phyloP scores from a whole-genome alignment of 2,113 vertebrate species.

The Myanophis thanlyinensis region DNA sequence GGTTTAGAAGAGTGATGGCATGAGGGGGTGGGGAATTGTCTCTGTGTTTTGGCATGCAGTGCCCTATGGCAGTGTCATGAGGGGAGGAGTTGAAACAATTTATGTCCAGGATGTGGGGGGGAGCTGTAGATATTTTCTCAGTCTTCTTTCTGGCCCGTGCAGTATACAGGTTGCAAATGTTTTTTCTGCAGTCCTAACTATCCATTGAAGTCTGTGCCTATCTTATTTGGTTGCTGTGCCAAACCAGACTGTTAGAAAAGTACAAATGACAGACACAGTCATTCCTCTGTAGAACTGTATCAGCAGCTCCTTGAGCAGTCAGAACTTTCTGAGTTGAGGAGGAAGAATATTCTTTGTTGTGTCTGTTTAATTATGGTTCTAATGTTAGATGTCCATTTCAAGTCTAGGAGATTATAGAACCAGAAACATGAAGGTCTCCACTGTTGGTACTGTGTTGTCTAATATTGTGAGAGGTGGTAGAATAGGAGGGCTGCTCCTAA shows the following conservation, averaged over 20 bases:
- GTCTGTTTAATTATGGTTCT: not conserved
- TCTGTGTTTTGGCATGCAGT: not conserved
- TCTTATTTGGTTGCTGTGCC: not conserved
- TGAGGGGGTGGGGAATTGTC: not conserved
- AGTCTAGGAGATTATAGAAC: not conserved
- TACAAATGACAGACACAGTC: not conserved
- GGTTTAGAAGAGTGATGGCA: not conserved
- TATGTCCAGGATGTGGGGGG: not conserved
- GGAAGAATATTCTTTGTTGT: not conserved
- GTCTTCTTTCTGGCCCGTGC: not conserved
- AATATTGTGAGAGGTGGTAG: not conserved
- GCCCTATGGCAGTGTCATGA: not conserved
- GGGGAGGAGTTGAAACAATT: not conserved
- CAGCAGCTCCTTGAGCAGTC: not conserved
- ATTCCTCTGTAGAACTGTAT: not conserved
- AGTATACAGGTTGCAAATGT: not conserved
- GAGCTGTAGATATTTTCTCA: not conserved
- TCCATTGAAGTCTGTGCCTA: not conserved
- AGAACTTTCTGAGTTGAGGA: not conserved
- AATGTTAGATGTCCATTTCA: not conserved
- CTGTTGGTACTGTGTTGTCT: not conserved
- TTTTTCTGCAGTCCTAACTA: not conserved
- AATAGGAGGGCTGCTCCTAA: not conserved
- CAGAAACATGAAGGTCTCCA: not conserved
- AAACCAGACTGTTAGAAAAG: not conserved